Conservation (phyloP, 1,140 invertebrate genomes). For the Panulirus ornatus region DNA sequence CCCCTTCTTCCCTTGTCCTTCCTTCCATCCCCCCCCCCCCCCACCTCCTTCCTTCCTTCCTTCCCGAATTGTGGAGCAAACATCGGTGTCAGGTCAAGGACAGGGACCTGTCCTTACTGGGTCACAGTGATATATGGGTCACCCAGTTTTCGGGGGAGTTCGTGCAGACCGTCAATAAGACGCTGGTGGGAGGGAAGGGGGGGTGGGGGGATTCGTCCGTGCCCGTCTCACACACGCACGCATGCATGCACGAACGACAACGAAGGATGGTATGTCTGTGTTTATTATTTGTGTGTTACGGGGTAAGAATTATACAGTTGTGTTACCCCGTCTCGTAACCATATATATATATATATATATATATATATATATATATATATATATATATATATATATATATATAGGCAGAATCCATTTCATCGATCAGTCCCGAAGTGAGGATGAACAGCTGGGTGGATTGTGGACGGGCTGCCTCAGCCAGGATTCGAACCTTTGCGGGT, state of each 20-base stretch:
- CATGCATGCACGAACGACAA: not conserved
- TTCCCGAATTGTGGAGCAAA: no score
- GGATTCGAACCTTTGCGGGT: no score
- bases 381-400: not conserved
- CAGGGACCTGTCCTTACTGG: no score
- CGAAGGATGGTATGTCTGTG: not conserved
- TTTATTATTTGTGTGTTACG: not conserved
- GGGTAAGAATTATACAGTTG: no score
- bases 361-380: not conserved
- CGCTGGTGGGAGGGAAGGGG: no score
- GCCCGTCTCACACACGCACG: constrained; percentile 11
- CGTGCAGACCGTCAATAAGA: no score
- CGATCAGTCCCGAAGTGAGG: no score
- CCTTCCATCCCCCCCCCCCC: not conserved
- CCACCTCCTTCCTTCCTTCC: not conserved
- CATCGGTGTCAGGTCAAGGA: constrained; percentile 22
- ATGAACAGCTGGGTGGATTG: no score
- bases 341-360: not conserved
- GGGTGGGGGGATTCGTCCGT: no score
- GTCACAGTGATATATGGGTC: no score
- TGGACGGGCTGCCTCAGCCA: no score
- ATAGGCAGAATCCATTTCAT: not conserved
- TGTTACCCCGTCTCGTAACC: not conserved
- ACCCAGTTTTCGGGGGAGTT: no score
- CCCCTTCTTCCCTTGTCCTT: not conserved